phyloP scores from a whole-genome alignment of 2,113 vertebrate genomes.

The Hiodon tergisus region DNA sequence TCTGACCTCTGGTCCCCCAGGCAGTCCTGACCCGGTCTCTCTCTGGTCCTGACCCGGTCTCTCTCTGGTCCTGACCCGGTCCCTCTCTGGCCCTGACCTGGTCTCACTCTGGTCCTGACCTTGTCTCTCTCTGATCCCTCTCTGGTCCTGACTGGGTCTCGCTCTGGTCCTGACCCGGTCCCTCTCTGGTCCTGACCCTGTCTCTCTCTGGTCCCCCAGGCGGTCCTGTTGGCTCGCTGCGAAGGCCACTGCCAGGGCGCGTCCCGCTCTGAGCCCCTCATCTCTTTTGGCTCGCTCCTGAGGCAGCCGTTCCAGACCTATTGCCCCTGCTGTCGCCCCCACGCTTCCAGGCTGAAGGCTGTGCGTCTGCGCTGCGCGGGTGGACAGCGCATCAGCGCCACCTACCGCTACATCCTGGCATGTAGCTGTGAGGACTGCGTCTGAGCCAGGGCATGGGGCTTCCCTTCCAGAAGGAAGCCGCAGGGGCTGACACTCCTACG shows the following conservation, averaged over 20 bases:
- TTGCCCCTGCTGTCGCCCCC: conserved; percentile 90
- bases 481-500: not conserved
- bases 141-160: conserved; percentile 6
- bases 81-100: no score
- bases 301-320: conserved; percentile 92
- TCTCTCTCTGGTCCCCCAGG: conserved; percentile 58
- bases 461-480: conserved; percentile 3
- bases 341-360: conserved; percentile 95
- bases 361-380: conserved; percentile 82
- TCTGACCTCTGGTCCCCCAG: no score
- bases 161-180: conserved; percentile 6
- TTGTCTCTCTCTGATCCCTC: not conserved
- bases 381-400: conserved; percentile 86
- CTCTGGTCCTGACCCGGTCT: conserved; percentile 7
- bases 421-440: conserved; percentile 94
- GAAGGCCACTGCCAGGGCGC: conserved; percentile 90
- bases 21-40: not conserved
- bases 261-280: conserved; percentile 86
- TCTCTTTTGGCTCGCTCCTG: conserved; percentile 90
- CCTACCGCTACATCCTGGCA: conserved; percentile 94
- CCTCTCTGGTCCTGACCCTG: not conserved
- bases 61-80: not conserved
- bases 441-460: conserved; percentile 44
- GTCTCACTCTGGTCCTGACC: no score
- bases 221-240: conserved; percentile 90